Evolutionary conservation across 2,113 vertebrate species (phyloP).

Genomic region (Beaufortia kweichowensis): DNA sequence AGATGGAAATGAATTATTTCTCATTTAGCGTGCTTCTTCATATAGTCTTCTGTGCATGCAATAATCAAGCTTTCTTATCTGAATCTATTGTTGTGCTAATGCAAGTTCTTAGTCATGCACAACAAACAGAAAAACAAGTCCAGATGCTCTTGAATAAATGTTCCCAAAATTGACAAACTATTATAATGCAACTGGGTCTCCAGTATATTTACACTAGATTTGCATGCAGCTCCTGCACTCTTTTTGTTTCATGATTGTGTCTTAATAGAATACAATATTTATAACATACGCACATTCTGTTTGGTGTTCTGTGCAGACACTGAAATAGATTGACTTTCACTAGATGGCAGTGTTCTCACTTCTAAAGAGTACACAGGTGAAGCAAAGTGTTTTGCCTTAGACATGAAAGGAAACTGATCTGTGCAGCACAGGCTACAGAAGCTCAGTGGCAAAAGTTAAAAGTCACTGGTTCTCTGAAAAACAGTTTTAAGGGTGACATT

Average conservation of each 20-base stretch:
- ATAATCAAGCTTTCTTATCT: conserved; percentile 12
- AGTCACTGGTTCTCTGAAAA: background rate
- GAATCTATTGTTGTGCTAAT: conserved; percentile 16
- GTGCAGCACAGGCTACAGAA: background rate
- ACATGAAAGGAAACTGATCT: background rate
- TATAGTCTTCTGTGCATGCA: conserved; percentile 5
- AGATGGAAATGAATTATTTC: background rate
- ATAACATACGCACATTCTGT: too few species aligned
- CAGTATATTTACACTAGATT: background rate
- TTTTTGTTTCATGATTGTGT: background rate
- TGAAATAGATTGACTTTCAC: conserved; percentile 53
- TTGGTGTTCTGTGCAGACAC: background rate
- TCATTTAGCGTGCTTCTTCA: conserved; percentile 3
- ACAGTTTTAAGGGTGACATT: background rate
- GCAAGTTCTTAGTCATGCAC: conserved; percentile 8
- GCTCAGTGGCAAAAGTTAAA: background rate
- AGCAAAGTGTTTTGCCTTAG: background rate
- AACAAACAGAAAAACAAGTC: conserved; percentile 2
- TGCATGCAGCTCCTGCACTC: background rate
- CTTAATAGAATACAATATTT: background rate
- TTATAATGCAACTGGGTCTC: background rate
- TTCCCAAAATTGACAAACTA: conserved; percentile 20
- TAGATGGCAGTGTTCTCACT: conserved; percentile 76
- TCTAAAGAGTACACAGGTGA: conserved; percentile 9
- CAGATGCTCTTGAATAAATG: conserved; percentile 9